Evolutionary conservation across 2,888 invertebrate species (phyloP), one percentile per base, ranked within the genome.

Genomic region (Invenusta paracnida): DNA sequence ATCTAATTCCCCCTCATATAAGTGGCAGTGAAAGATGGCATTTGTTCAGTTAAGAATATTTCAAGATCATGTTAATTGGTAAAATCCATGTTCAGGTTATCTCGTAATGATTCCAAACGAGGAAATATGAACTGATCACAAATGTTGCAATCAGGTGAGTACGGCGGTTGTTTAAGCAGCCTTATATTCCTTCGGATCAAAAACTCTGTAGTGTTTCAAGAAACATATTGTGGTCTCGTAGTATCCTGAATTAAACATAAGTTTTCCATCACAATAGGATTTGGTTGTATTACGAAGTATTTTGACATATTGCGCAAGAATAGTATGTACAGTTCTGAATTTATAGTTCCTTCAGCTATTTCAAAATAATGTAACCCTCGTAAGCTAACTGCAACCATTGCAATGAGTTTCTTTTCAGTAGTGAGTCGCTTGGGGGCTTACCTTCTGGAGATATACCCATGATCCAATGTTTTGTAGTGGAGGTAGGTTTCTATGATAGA

Each of bases 321-420:
- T 5, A 73, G 73, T 73, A 73, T 73, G 73, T 73, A 73, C 73
- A 5, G 73, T 73, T 73, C 27, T 73, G 73, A 73, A 5, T 73
- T 73, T 73, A 73, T 73, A 73, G 73, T 73, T 73, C 73, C 73
- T 73, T 73, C 73, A 73, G 73, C 73, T 23, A 73, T 73, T 73
- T 73, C 27, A 73, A 73, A 73, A 73, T 73, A 73, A 73, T 25
- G 25, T 73, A 73, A 73, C 25, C 73, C 73, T 73, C 73, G 73
- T 73, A 73, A 13, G 73, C 17, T 73, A 73, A 73, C 73, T 73
- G 73, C 25, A 73, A 23, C 25, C 17, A 23, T 73, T 73, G 73
- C 73, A 5, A 73, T 73, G 73, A 25, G 23, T 73, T 73, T 73
- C 5, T 48, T 73, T 73, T 23, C 25, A 23, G 73, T 73, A 73